Conservation (phyloP, 2,797 vertebrate species). For the Hypotaenidia philippensis region DNA sequence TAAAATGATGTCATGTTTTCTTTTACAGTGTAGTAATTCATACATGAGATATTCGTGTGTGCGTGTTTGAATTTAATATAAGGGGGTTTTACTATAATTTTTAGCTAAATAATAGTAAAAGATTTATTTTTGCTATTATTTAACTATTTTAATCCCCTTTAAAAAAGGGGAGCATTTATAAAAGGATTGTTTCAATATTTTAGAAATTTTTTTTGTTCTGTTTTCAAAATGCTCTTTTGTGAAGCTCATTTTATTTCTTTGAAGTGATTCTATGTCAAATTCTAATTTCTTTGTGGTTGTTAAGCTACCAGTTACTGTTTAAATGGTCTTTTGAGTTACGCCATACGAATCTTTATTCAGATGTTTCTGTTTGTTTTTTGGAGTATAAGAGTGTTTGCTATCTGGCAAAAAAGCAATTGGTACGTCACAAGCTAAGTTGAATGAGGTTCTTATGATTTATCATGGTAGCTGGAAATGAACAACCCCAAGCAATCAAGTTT, state of each 20-base stretch:
- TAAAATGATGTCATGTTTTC: neutral
- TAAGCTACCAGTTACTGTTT: neutral
- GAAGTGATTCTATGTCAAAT: neutral
- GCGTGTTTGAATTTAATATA: neutral
- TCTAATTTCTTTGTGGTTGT: neutral
- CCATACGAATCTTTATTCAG: neutral
- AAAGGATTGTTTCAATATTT: neutral
- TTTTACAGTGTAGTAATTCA: neutral
- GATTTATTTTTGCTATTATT: too few relatives aligned
- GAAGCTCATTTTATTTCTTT: neutral
- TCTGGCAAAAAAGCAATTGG: neutral
- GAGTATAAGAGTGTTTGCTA: neutral
- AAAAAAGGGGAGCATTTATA: neutral
- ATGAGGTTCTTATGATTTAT: neutral
- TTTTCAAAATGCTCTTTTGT: neutral
- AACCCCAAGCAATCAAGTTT: neutral
- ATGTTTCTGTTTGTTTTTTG: neutral
- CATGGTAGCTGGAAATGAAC: neutral
- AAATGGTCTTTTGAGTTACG: neutral
- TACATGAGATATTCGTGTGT: neutral
- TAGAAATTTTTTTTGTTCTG: neutral
- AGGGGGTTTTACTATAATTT: neutral
- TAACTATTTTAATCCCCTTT: too few relatives aligned
- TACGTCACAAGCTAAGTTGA: neutral
- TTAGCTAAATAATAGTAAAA: neutral